These are phyloP conservation scores for Ophiodon elongatus DNA, from an alignment of 2,113 vertebrate species.

Conservation along the genomic window DNA sequence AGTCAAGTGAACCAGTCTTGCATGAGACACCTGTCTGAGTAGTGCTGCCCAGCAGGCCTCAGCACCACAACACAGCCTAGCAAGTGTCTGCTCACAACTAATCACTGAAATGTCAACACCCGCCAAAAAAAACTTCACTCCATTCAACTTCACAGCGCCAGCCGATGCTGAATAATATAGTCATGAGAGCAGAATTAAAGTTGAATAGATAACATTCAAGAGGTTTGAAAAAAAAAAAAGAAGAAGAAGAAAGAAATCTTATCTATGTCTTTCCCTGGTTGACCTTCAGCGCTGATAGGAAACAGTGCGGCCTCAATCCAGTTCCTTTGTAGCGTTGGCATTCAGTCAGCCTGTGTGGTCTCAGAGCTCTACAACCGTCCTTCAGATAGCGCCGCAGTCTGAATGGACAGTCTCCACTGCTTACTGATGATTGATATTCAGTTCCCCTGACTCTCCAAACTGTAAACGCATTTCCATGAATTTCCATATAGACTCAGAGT, in stretches of 20 bases:
- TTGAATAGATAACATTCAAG: conserved; percentile 61
- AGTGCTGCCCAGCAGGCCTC: conserved; percentile 26
- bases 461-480: conserved; percentile 80
- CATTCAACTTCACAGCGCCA: conserved; percentile 18
- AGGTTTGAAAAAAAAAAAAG: conserved; percentile 31
- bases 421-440: conserved; percentile 83
- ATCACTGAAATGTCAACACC: conserved; percentile 61
- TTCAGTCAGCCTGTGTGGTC: conserved; percentile 64
- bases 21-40: conserved; percentile 59
- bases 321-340: conserved; percentile 68
- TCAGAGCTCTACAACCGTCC: conserved; percentile 59
- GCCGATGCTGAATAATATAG: conserved; percentile 35
- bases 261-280: conserved; percentile 51
- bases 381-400: conserved; percentile 68
- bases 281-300: conserved; percentile 75
- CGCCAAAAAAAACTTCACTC: conserved; percentile 13
- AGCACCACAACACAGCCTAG: conserved; percentile 45
- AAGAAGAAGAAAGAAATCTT: conserved; percentile 14
- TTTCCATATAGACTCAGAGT: conserved; percentile 82
- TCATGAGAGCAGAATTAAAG: conserved; percentile 54
- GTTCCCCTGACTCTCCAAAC: conserved; percentile 75
- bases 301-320: conserved; percentile 63
- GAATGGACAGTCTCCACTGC: conserved; percentile 73
- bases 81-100: conserved; percentile 45
- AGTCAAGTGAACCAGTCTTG: conserved; percentile 52